Evolutionary conservation across 1,140 invertebrate genomes (phyloP).

Genomic region (Triops cancriformis): DNA sequence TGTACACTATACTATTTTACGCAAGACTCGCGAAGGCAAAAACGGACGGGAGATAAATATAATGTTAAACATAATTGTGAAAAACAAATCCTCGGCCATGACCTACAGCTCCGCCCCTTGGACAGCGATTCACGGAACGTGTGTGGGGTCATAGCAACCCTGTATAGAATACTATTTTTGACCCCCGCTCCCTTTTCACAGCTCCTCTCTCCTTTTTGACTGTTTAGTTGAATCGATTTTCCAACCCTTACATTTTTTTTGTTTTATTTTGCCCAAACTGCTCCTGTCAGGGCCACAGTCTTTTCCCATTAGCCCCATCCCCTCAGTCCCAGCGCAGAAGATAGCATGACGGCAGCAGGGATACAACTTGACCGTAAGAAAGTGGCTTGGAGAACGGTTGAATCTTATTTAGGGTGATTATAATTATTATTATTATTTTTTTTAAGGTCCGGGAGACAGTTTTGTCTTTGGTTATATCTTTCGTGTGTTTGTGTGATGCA

Average conservation of each 20-base stretch:
- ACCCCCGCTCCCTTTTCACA: not conserved
- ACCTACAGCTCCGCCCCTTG: conserved; percentile 4
- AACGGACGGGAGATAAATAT: not conserved
- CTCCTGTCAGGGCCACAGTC: not conserved
- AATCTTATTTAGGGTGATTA: conserved; percentile 11
- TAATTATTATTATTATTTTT: not conserved
- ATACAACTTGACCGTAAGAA: not conserved
- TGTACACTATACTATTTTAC: conserved; percentile 1
- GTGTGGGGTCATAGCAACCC: conserved; percentile 1
- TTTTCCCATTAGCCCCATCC: not conserved
- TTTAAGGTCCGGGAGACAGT: not conserved
- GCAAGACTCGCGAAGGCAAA: not conserved
- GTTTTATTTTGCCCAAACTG: not conserved
- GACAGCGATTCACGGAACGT: conserved; percentile 12
- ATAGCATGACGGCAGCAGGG: not conserved
- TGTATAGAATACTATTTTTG: conserved; percentile 14
- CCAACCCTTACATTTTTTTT: not conserved
- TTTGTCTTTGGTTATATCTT: conserved; percentile 8
- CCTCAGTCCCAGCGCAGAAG: not conserved
- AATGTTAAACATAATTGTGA: not conserved
- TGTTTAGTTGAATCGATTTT: not conserved
- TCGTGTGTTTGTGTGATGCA: not conserved
- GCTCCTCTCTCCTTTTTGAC: not conserved
- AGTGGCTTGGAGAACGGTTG: not conserved
- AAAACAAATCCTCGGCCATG: not conserved